Evolutionary conservation across 2,888 invertebrate genomes (phyloP).

Genomic region (Hirtodrosophila alboralis): DNA sequence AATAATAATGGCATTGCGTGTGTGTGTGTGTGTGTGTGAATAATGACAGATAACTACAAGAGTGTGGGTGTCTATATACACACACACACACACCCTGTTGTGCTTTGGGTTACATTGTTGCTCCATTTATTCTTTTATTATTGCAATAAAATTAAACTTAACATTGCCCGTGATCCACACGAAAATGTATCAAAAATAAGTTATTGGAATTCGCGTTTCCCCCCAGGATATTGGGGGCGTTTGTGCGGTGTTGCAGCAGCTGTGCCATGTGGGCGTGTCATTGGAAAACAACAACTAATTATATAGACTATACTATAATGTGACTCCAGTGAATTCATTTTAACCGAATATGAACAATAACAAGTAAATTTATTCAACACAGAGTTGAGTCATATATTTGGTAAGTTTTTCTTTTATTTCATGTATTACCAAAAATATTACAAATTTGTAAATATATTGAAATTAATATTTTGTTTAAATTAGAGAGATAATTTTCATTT

Average conservation of each 20-base stretch:
- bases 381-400: background rate
- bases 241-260: constrained; percentile 22
- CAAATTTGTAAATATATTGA: too few species aligned
- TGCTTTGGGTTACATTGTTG: constrained; percentile 68
- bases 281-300: constrained; percentile 55
- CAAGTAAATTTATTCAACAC: constrained; percentile 8
- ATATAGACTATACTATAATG: constrained; percentile 58
- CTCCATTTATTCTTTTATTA: constrained; percentile 68
- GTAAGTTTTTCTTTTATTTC: constrained; percentile 1
- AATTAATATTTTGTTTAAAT: too few species aligned
- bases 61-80: constrained; percentile 17
- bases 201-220: constrained; percentile 17
- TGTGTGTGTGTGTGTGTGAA: constrained; percentile 15
- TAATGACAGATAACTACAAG: constrained; percentile 45
- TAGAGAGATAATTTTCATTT: too few species aligned
- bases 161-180: constrained; percentile 53
- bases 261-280: constrained; percentile 37
- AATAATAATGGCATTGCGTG: constrained; percentile 42
- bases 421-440: background rate
- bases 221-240: constrained; percentile 1
- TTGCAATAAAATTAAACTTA: constrained; percentile 79
- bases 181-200: constrained; percentile 44
- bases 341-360: constrained; percentile 36
- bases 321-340: constrained; percentile 51
- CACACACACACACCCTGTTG: too few species aligned